Conservation (phyloP, 2,113 vertebrate species). For the Tragelaphus buxtoni region DNA sequence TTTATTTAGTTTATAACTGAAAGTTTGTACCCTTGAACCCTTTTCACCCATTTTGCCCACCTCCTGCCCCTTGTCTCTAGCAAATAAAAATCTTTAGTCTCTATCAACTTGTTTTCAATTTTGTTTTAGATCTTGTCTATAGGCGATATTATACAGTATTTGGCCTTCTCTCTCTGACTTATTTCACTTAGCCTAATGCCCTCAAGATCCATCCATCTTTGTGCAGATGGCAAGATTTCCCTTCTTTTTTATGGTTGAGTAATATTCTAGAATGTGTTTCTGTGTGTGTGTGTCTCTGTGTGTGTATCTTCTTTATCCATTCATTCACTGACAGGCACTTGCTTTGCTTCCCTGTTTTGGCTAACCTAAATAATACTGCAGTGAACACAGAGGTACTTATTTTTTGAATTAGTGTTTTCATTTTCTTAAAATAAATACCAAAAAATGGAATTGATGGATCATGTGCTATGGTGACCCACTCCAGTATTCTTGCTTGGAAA, state of each 20-base stretch:
- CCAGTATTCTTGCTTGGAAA: not conserved
- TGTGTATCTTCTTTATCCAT: not conserved
- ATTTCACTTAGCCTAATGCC: not conserved
- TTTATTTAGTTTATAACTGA: not conserved
- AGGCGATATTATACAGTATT: not conserved
- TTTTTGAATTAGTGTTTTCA: not conserved
- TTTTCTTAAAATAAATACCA: not conserved
- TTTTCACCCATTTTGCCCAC: not conserved
- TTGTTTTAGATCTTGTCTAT: not conserved
- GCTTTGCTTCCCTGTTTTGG: not conserved
- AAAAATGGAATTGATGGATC: not conserved
- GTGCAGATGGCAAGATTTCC: not conserved
- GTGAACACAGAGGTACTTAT: not conserved
- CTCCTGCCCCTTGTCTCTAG: not conserved
- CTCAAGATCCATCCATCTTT: not conserved
- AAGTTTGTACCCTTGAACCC: not conserved
- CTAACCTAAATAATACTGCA: not conserved
- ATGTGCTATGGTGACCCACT: not conserved
- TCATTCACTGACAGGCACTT: not conserved
- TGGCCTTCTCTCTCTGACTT: not conserved
- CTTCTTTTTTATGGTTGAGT: not conserved
- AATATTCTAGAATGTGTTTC: not conserved
- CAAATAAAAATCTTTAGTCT: not conserved
- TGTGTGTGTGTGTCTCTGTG: not conserved
- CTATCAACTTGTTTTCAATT: not conserved